Evolutionary conservation across 1,140 invertebrate species (phyloP).

Genomic region (Chymomyza costata): DNA sequence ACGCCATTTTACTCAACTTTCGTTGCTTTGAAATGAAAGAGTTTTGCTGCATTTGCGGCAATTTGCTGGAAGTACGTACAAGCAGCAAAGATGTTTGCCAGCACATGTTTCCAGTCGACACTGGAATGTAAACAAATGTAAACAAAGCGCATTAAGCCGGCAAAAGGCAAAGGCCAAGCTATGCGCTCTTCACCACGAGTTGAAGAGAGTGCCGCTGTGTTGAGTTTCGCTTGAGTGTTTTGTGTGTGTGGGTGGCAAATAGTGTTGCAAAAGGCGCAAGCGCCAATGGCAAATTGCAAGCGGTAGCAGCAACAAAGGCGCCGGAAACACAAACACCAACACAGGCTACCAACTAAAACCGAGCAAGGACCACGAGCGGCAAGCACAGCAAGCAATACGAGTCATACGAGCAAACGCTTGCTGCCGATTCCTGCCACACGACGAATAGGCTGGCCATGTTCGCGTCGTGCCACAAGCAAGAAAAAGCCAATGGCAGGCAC

Average conservation of each 20-base stretch:
- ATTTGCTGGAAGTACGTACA: too few species aligned
- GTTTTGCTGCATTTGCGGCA: too few species aligned
- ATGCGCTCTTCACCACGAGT: slow-evolving; percentile 38
- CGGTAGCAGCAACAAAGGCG: slow-evolving; percentile 14
- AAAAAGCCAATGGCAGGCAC: background rate
- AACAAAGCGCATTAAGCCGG: slow-evolving; percentile 40
- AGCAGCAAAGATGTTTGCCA: background rate
- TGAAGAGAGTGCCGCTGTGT: slow-evolving; percentile 10
- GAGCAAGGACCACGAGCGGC: slow-evolving; percentile 18
- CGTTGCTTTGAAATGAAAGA: too few species aligned
- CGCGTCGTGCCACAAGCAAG: background rate
- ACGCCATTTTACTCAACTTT: too few species aligned
- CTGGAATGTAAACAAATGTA: slow-evolving; percentile 63
- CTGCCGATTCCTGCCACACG: background rate
- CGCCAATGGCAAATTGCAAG: slow-evolving; percentile 51
- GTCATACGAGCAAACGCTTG: background rate
- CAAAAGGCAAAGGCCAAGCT: too few species aligned
- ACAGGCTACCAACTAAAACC: slow-evolving; percentile 12
- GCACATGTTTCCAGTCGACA: slow-evolving; percentile 27
- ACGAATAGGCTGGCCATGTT: slow-evolving; percentile 1
- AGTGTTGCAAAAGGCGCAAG: slow-evolving; percentile 32
- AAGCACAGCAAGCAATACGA: slow-evolving; percentile 9
- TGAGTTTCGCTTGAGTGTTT: background rate
- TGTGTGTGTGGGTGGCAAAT: background rate
- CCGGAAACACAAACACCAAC: slow-evolving; percentile 49